Base-by-base conservation (phyloP, 2,113 vertebrate species). In the Periophthalmodon schlosseri region DNA sequence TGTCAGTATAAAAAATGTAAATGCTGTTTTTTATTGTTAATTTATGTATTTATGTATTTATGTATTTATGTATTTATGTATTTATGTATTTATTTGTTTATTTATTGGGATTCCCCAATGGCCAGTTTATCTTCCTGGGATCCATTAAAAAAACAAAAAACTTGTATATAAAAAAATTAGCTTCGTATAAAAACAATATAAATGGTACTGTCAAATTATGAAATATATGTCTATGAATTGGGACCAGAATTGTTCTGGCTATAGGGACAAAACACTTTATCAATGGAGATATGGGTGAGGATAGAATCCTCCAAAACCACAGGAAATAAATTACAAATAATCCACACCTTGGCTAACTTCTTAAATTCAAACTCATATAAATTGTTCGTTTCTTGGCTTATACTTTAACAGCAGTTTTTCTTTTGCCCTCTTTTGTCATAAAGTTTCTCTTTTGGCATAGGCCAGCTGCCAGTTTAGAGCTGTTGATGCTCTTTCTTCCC, bases 391-490 rank as follows among this genome's bases (percentile, higher is more conserved):
- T 54, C 5, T 20, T 52, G 49, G 5, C 18, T 52, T 18, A 52
- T 52, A 52, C 5, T 20, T 52, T 52, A 52, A 52, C 16, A 56
- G 5, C 65, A 56, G 68, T 47, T 52, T 50, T 72, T 82, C 75
- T 73, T 67, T 73, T 69, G 73, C n/a, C 61, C 57, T 73, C 23
- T 74, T 47, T 34, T 72, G 75, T 69, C 74, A 77, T 60, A 60
- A 60, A 60, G 57, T 66, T 66, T 54, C 16, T 54, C 34, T 76
- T 60, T 76, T 58, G 28, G 71, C 67, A 20, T 46, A 68, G 44
- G 39, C 15, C 69, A 7, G 2, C 34, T 76, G 68, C 70, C 77
- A 70, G 73, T 66, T 63, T 18, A 76, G 67, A 73, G 65, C 34
- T 13, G 44, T 54, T 56, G 58, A 67, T 28, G 57, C 57, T 58